Evolutionary conservation across 2,113 vertebrate species (phyloP).

Genomic region (Microtus montanus): DNA sequence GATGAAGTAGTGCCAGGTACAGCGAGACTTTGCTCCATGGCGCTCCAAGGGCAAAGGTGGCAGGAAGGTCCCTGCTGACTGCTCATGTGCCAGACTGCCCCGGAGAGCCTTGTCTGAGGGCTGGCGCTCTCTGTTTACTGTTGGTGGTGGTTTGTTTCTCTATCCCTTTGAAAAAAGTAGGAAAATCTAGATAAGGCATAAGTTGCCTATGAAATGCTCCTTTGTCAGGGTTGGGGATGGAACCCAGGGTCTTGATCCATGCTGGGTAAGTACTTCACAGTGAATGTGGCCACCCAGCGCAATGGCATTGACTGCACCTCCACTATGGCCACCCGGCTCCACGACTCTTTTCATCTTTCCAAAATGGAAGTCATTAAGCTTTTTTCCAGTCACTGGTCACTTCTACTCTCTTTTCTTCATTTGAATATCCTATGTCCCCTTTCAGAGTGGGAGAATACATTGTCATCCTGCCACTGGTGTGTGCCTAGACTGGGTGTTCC

Average conservation of each 20-base stretch:
- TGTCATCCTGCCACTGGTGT: background rate
- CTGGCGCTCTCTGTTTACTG: fast-evolving
- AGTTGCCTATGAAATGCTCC: background rate
- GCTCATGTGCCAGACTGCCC: fast-evolving
- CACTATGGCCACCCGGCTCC: fast-evolving
- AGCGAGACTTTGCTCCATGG: background rate
- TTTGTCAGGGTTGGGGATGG: background rate
- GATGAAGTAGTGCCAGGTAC: conserved; percentile 2
- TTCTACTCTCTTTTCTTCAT: background rate
- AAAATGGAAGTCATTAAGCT: background rate
- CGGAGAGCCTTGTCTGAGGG: fast-evolving
- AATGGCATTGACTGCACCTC: fast-evolving
- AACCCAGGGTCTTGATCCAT: background rate
- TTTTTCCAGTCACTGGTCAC: fast-evolving
- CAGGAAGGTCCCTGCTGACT: fast-evolving
- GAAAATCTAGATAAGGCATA: background rate
- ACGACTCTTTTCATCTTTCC: too few relatives aligned
- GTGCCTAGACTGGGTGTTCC: too few relatives aligned
- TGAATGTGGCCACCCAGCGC: background rate
- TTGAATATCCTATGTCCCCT: background rate
- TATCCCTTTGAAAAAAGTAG: background rate
- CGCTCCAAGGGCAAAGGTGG: background rate
- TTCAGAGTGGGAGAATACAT: fast-evolving
- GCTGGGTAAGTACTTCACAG: background rate
- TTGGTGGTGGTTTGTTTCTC: background rate